Evolutionary conservation across 2,888 invertebrate genomes (phyloP).

Genomic region (Apotomis betuletana): DNA sequence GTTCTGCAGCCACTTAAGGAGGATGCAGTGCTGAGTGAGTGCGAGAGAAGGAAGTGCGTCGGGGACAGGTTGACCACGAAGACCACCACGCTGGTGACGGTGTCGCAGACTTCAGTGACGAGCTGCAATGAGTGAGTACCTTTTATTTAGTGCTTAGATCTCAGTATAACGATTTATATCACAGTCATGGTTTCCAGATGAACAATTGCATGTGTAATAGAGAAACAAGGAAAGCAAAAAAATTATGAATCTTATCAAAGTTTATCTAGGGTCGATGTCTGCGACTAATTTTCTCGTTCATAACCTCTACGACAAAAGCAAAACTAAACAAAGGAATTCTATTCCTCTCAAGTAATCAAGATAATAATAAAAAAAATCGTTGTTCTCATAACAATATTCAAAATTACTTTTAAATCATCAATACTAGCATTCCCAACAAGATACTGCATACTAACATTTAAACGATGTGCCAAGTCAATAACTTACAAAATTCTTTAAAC

Average conservation of each 20-base stretch:
- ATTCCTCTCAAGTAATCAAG: neutral
- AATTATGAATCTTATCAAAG: no score
- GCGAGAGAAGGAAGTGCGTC: conserved; percentile 70
- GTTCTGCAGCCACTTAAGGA: conserved; percentile 70
- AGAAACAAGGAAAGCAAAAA: no score
- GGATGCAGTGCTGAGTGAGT: conserved; percentile 67
- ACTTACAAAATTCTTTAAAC: conserved; percentile 15
- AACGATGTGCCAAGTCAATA: conserved; percentile 25
- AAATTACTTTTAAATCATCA: neutral
- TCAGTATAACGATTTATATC: neutral
- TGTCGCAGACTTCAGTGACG: conserved; percentile 75
- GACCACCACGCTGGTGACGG: conserved; percentile 76
- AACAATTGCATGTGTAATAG: no score
- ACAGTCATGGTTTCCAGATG: no score
- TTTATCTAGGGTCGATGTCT: no score
- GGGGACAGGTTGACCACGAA: conserved; percentile 74
- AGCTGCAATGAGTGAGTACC: conserved; percentile 81
- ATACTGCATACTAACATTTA: neutral
- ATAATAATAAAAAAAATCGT: neutral
- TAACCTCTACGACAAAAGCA: no score
- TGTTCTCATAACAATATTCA: neutral
- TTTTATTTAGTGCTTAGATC: conserved; percentile 7
- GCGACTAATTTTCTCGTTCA: no score
- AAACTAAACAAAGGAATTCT: neutral
- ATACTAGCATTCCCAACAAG: neutral